Evolutionary conservation across 2,888 invertebrate species (phyloP).

Genomic region (Caenorhabditis imperialis): DNA sequence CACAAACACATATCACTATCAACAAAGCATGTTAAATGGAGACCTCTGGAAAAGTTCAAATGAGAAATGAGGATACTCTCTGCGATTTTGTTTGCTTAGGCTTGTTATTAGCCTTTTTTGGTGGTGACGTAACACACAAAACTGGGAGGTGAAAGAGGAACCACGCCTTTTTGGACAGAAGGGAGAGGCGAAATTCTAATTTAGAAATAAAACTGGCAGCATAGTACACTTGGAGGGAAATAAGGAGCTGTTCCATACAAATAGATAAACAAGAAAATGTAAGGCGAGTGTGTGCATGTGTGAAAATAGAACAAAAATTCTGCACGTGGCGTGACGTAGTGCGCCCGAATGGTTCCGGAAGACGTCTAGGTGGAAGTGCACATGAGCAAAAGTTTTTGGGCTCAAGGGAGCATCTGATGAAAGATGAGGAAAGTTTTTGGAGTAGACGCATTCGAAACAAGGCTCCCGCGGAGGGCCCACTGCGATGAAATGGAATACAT

Average conservation of each 20-base stretch:
- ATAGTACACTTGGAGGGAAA: too few species aligned
- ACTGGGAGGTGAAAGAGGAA: conserved; percentile 5
- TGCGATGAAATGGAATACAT: conserved; percentile 52
- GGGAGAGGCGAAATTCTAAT: too few species aligned
- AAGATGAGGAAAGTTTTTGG: conserved; percentile 49
- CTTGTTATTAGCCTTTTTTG: conserved; percentile 23
- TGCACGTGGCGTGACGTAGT: conserved; percentile 25
- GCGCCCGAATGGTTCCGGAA: conserved; percentile 14
- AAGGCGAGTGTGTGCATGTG: too few species aligned
- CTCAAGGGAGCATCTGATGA: conserved; percentile 53
- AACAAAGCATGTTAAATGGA: conserved; percentile 29
- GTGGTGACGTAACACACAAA: not conserved
- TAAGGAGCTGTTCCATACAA: too few species aligned
- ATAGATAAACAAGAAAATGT: conserved; percentile 20
- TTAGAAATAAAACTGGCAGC: too few species aligned
- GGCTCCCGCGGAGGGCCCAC: conserved; percentile 11
- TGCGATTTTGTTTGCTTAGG: conserved; percentile 6
- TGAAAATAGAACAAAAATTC: conserved; percentile 1
- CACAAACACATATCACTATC: conserved; percentile 51
- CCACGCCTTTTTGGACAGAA: too few species aligned
- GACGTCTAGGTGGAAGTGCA: conserved; percentile 40
- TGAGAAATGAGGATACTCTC: conserved; percentile 4
- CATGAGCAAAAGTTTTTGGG: conserved; percentile 19
- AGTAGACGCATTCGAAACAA: conserved; percentile 46
- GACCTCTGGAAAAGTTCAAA: conserved; percentile 9